phyloP scores from a whole-genome alignment of 2,888 invertebrate genomes.

The Chrysotoxum bicinctum region DNA sequence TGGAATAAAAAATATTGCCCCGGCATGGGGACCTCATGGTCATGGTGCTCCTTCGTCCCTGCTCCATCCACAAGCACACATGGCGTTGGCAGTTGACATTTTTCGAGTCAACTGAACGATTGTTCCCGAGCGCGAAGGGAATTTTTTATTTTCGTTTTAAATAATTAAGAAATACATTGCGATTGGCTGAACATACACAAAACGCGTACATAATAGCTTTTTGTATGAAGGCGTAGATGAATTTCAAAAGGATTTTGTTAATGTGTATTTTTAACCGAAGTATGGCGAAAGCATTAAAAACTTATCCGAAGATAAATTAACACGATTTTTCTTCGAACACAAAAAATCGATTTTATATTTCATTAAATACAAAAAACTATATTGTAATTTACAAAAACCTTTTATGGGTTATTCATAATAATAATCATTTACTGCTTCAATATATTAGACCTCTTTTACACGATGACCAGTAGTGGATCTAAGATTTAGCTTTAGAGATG shows the following conservation, averaged over 20 bases:
- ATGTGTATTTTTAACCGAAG: background rate
- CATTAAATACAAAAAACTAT: no score
- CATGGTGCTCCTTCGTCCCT: background rate
- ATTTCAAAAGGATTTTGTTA: background rate
- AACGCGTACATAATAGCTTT: background rate
- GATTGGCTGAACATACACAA: background rate
- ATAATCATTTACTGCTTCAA: no score
- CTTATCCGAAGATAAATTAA: background rate
- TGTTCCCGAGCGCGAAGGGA: background rate
- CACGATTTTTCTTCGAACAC: background rate
- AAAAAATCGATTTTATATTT: background rate
- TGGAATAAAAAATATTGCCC: conserved; percentile 10
- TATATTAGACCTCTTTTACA: no score
- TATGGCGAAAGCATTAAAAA: background rate
- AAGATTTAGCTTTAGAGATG: no score
- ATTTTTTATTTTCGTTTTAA: conserved; percentile 28
- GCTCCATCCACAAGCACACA: conserved; percentile 13
- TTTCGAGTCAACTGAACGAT: conserved; percentile 23
- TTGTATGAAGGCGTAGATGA: background rate
- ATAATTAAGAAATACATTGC: conserved; percentile 59
- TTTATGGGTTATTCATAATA: no score
- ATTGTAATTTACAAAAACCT: no score
- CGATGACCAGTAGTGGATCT: no score
- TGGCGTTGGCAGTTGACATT: conserved; percentile 44
- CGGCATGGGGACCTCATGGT: background rate